Evolutionary conservation across 2,113 vertebrate species (phyloP).

Genomic region (Octodon degus): DNA sequence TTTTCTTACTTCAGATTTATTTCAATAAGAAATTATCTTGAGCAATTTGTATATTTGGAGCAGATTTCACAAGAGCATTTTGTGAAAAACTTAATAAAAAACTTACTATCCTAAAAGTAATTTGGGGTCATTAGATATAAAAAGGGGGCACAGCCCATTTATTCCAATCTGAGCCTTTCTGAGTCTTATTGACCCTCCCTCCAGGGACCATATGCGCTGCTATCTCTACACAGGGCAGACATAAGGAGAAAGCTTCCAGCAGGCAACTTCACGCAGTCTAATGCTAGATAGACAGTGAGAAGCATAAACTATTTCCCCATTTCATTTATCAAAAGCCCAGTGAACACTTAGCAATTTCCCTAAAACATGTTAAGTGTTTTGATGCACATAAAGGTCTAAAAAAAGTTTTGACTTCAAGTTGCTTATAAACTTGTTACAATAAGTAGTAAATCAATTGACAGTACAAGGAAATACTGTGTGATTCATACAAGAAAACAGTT

Average conservation of each 20-base stretch:
- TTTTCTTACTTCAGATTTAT: conserved; percentile 3
- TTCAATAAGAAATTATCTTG: conserved; percentile 35
- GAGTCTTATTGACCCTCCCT: conserved; percentile 38
- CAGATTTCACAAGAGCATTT: background rate
- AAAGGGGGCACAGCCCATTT: background rate
- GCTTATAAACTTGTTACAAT: conserved; percentile 35
- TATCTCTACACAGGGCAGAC: background rate
- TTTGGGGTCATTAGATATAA: conserved; percentile 35
- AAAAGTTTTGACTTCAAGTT: conserved; percentile 14
- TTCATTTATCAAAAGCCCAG: conserved; percentile 47
- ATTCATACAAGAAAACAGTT: conserved; percentile 48
- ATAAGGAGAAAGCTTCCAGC: background rate
- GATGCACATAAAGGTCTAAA: conserved; percentile 46
- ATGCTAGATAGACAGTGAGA: background rate
- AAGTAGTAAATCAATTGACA: conserved; percentile 43
- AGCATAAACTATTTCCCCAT: conserved; percentile 39
- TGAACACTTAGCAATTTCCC: conserved; percentile 35
- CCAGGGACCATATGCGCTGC: conserved; percentile 22
- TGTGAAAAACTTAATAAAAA: conserved; percentile 48
- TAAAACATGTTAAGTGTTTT: conserved; percentile 42
- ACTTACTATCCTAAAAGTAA: conserved; percentile 54
- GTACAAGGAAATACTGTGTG: conserved; percentile 39
- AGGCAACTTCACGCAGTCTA: background rate
- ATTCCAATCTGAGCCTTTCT: conserved; percentile 12
- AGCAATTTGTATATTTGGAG: conserved; percentile 46